phyloP scores from a whole-genome alignment of 2,797 vertebrate species.

The Sebastes minor region DNA sequence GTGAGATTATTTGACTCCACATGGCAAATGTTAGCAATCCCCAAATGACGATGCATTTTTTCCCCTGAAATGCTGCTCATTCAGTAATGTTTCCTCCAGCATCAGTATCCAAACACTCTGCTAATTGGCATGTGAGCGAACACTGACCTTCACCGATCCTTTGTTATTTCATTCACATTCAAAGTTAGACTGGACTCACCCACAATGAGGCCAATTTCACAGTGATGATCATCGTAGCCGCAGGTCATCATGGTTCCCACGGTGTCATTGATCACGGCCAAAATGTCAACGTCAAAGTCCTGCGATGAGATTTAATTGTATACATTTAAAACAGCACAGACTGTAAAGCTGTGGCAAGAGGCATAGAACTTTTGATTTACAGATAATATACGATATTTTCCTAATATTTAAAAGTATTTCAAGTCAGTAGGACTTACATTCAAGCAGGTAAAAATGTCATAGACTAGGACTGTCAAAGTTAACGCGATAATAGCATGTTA shows the following conservation, averaged over 20 bases:
- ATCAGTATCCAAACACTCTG: neutral
- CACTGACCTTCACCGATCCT: neutral
- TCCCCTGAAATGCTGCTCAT: neutral
- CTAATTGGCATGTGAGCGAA: neutral
- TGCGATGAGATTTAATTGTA: constrained; percentile 61
- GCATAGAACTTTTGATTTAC: neutral
- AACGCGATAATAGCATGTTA: too few species aligned
- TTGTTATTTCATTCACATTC: neutral
- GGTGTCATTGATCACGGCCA: constrained; percentile 95
- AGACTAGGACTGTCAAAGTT: neutral
- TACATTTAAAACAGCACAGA: neutral
- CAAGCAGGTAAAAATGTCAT: neutral
- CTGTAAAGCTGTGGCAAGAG: neutral
- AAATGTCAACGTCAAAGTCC: constrained; percentile 95
- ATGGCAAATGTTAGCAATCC: neutral
- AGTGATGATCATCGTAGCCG: constrained; percentile 94
- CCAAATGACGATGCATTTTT: neutral
- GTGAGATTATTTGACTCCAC: neutral
- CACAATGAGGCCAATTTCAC: constrained; percentile 95
- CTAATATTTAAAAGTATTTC: neutral
- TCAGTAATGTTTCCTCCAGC: neutral
- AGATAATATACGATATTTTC: neutral
- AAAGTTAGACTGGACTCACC: constrained; percentile 79
- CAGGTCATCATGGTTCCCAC: constrained; percentile 99
- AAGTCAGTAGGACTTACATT: neutral